Conservation (phyloP, 2,888 invertebrate genomes). For the Torymus texanus region DNA sequence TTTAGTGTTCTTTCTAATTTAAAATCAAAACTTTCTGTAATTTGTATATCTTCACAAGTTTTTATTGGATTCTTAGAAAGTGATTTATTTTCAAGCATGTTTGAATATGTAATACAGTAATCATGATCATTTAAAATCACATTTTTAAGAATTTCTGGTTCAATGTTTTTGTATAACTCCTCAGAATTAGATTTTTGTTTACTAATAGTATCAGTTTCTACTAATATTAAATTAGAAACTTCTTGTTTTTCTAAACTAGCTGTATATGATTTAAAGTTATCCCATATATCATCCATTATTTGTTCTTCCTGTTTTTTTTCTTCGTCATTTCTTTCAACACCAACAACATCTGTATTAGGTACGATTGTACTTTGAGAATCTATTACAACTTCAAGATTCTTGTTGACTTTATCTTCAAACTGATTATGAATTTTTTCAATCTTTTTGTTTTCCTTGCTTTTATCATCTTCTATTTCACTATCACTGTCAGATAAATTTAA, state of each 20-base stretch:
- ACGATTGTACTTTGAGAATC: conserved; percentile 17
- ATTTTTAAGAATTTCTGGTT: conserved; percentile 66
- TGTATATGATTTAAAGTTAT: conserved; percentile 85
- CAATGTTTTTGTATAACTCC: conserved; percentile 54
- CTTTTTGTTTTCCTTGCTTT: conserved; percentile 60
- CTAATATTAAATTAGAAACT: conserved; percentile 32
- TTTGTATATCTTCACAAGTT: conserved; percentile 7
- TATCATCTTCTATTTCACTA: conserved; percentile 80
- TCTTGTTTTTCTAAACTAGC: conserved; percentile 80
- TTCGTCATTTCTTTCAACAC: conserved; percentile 68
- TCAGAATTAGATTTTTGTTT: not conserved
- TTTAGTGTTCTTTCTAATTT: conserved; percentile 39
- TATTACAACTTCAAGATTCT: conserved; percentile 40
- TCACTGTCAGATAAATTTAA: conserved; percentile 90
- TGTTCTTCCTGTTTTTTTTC: conserved; percentile 79
- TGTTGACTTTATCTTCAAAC: conserved; percentile 62
- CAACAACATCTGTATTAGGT: conserved; percentile 59
- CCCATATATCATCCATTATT: conserved; percentile 84
- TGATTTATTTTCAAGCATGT: conserved; percentile 60
- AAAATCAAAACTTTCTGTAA: conserved; percentile 33
- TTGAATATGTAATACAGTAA: conserved; percentile 78
- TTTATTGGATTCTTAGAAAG: conserved; percentile 36
- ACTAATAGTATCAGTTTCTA: conserved; percentile 13
- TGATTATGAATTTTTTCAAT: conserved; percentile 29
- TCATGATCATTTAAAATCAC: conserved; percentile 82